A percentile compares a stretch with the other conserved stretches of the same genome.
Conservation (phyloP, 2,113 vertebrate genomes). For the Recurvirostra avosetta region DNA sequence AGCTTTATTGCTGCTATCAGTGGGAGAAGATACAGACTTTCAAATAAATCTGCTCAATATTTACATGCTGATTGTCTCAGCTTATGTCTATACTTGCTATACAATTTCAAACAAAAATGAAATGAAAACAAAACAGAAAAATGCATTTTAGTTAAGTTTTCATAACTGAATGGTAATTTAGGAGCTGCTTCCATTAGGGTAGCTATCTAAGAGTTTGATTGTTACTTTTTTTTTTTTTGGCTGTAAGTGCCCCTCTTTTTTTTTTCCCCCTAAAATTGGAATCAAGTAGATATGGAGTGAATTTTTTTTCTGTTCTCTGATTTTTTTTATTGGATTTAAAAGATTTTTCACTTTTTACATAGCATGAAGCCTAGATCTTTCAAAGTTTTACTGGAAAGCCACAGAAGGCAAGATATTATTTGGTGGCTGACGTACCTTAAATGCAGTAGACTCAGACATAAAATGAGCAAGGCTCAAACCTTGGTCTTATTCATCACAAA, state of each 20-base stretch:
- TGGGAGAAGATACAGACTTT: conserved; percentile 55
- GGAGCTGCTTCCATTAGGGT: background rate
- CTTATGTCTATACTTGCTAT: background rate
- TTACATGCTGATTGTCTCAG: background rate
- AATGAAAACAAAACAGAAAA: background rate
- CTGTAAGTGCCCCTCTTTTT: background rate
- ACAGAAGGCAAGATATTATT: background rate
- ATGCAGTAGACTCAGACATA: background rate
- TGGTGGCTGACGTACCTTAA: background rate
- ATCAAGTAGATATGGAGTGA: background rate
- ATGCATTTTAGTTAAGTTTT: background rate
- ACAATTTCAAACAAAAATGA: background rate
- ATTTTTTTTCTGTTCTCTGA: background rate
- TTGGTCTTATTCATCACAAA: background rate
- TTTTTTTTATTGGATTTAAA: background rate
- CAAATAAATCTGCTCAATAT: conserved; percentile 58
- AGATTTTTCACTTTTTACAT: background rate
- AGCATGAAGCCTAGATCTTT: background rate
- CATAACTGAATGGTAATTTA: background rate
- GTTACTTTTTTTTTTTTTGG: background rate
- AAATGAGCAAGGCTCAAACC: background rate
- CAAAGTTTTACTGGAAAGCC: background rate
- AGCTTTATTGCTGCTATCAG: conserved; percentile 63
- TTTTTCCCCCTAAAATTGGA: background rate
- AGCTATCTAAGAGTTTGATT: background rate